A percentile compares a stretch with the other conserved stretches of the same genome.
phyloP scores from a whole-genome alignment of 1,140 invertebrate species.

The Caenorhabditis remanei region DNA sequence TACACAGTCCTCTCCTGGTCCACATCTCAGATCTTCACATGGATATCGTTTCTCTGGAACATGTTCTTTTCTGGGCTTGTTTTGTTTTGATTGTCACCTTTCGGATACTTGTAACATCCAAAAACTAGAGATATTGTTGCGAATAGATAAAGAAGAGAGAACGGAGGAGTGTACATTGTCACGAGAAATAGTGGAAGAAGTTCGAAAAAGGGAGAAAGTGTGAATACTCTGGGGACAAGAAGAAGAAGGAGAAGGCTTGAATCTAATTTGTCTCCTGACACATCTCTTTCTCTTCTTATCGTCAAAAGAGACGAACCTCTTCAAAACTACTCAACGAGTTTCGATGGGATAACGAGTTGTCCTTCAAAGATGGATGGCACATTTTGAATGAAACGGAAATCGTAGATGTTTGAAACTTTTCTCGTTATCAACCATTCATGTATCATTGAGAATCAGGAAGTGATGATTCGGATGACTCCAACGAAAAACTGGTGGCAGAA shows the following conservation, averaged over 20 bases:
- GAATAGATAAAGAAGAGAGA: constrained; percentile 38
- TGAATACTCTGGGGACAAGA: constrained; percentile 18
- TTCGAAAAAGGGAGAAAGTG: constrained; percentile 23
- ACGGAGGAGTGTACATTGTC: constrained; percentile 31
- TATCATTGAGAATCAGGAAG: too few relatives aligned
- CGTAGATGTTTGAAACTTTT: neutral
- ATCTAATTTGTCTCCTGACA: constrained; percentile 55
- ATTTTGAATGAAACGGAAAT: neutral
- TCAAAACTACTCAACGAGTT: constrained; percentile 48
- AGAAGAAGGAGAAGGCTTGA: constrained; percentile 4
- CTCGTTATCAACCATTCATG: constrained; percentile 10
- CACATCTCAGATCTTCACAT: constrained; percentile 66
- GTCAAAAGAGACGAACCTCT: neutral
- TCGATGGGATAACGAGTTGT: constrained; percentile 53
- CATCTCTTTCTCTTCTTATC: constrained; percentile 29
- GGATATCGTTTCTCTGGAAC: constrained; percentile 65
- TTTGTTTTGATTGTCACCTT: neutral
- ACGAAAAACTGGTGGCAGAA: too few relatives aligned
- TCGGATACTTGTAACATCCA: constrained; percentile 35
- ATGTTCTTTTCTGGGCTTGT: neutral
- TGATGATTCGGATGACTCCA: too few relatives aligned
- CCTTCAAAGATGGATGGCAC: neutral
- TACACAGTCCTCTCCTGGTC: constrained; percentile 64
- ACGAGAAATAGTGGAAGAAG: constrained; percentile 10
- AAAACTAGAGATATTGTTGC: neutral